Percentiles rank a stretch among this genome's conserved stretches.
Conservation (phyloP, 1,140 invertebrate genomes). For the Ptiloglossa arizonensis region DNA sequence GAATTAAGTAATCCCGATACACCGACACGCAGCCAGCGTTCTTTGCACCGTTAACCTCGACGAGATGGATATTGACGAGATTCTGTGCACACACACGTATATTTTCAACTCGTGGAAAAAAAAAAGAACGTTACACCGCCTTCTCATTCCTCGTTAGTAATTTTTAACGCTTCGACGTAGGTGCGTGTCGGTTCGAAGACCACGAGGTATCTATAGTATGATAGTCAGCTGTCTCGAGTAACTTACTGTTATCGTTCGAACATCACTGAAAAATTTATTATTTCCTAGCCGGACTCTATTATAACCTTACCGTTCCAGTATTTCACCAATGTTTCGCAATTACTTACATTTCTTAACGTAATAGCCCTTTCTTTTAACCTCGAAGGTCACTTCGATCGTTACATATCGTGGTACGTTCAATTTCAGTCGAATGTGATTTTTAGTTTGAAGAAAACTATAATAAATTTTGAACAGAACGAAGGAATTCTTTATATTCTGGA, state of each 20-base stretch:
- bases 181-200: too few relatives aligned
- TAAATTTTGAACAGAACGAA: too few relatives aligned
- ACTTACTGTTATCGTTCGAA: neutral
- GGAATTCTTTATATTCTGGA: too few relatives aligned
- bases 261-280: neutral
- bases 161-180: neutral
- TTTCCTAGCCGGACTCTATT: too few relatives aligned
- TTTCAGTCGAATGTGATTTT: too few relatives aligned
- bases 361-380: too few relatives aligned
- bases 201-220: neutral
- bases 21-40: conserved; percentile 49
- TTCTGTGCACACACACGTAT: conserved; percentile 16
- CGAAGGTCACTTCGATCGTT: too few relatives aligned
- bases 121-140: conserved; percentile 26
- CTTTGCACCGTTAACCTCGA: conserved; percentile 69
- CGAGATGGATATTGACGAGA: conserved; percentile 25
- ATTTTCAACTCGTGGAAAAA: conserved; percentile 35
- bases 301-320: too few relatives aligned
- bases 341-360: too few relatives aligned
- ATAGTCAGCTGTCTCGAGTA: neutral
- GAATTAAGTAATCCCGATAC: conserved; percentile 71
- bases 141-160: conserved; percentile 30
- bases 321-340: too few relatives aligned
- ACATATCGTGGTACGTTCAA: too few relatives aligned
- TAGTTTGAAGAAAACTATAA: too few relatives aligned